Evolutionary conservation across 2,113 vertebrate species (phyloP).

Genomic region (Pomatostomus ruficeps): DNA sequence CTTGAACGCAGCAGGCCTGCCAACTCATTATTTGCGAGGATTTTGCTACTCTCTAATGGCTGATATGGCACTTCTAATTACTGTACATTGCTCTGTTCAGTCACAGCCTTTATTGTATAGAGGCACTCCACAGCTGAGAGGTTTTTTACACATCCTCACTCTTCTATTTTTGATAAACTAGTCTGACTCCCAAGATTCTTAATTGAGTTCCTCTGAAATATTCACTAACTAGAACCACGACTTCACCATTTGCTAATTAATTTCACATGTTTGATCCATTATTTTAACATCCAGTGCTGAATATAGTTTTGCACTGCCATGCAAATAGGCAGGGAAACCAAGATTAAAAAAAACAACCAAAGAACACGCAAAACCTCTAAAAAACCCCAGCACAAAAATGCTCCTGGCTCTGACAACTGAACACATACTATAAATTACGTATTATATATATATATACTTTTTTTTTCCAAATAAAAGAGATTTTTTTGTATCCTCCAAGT

Average conservation of each 20-base stretch:
- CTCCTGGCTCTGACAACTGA: background rate
- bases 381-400: background rate
- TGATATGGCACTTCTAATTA: slow-evolving; percentile 36
- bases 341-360: background rate
- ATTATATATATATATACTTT: background rate
- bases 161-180: slow-evolving; percentile 57
- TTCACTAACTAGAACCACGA: slow-evolving; percentile 46
- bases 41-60: background rate
- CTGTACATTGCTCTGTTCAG: background rate
- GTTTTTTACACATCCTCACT: slow-evolving; percentile 30
- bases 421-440: background rate
- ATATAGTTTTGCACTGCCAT: background rate
- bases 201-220: slow-evolving; percentile 57
- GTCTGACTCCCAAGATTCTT: slow-evolving; percentile 9
- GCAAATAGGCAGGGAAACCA: slow-evolving; percentile 3
- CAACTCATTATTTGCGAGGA: background rate
- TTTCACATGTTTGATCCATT: slow-evolving; percentile 18
- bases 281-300: slow-evolving; percentile 1
- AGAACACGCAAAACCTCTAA: rapidly evolving
- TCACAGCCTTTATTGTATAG: background rate
- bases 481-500: background rate
- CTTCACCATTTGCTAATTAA: slow-evolving; percentile 43
- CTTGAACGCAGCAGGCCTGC: background rate
- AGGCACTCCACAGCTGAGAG: slow-evolving; percentile 2
- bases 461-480: background rate